Evolutionary conservation across 2,113 vertebrate genomes (phyloP), one percentile per base, ranked within the genome.

Genomic region (Caranx ignobilis): DNA sequence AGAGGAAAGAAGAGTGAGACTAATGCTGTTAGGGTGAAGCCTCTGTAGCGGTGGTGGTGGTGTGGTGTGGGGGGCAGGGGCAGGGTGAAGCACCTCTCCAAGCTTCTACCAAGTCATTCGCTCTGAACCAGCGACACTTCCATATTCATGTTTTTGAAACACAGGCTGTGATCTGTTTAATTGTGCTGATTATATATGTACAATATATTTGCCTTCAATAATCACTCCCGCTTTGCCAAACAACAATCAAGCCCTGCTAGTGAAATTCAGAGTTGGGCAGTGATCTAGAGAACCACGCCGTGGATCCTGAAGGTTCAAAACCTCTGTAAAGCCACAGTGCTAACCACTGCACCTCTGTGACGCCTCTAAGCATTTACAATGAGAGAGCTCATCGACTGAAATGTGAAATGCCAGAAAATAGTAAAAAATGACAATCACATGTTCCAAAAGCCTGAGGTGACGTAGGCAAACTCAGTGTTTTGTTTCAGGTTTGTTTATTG

Each of bases 1-100:
- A 85, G 69, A 41, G 63, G 75, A 79, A 66, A 87, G 72, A 80
- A 71, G 77, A 79, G 79, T 39, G 31, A 69, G 72, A 82, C 81
- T 89, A 91, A 91, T 88, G 90, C 70, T 75, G 57, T 69, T 82
- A 85, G 71, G 72, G 10, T 54, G 71, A 64, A 62, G 84, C 55
- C 77, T 81, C 57, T 21, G 3, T 26, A 15, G 64, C 1, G 26
- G 26, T 26, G 26, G 26, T 26, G 26, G 26, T 26, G 26, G 26
- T 26, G 26, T 26, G 26, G 26, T 26, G 26, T 26, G 26, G 64
- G 60, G 37, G 18, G 57, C 18, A 31, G 47, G 68, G 71, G 75
- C 11, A 4, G 35, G 64, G n/a, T 62, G 72, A 81, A 81, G 79
- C 74, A 76, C 37, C 61, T 88, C 64, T 70, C 59, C 2, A 61